Evolutionary conservation across 2,113 vertebrate species (phyloP), one percentile per base, ranked within the genome.

Genomic region (Cyprinodon variegatus): DNA sequence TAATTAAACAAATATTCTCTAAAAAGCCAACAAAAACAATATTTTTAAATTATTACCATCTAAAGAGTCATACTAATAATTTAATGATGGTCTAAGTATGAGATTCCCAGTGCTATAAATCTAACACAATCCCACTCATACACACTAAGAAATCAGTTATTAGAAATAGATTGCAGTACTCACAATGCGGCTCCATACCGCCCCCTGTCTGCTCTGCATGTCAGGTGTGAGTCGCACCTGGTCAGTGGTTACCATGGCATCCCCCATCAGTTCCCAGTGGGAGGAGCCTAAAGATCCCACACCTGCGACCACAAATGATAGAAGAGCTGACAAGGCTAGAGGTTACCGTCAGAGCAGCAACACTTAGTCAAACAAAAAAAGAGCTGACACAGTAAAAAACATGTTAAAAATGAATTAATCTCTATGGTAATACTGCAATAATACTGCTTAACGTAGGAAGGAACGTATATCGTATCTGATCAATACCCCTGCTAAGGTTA

Each of bases 131-230:
- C 29, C 29, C 29, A 29, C 29, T 29, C 61, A 62, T 8, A 36
- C 1, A 37, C 13, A 61, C 12, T 2, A 38, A 13, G 4, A 61
- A 61, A 61, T 61, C 61, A 61, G 3, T 57, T 57, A 57, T 7
- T n/a, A 57, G 20, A 2, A 12, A 64, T 64, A 64, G 14, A 40
- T 40, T 64, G 15, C 6, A 7, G 9, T 82, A 91, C 96, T 97
- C 93, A 99, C 97, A 82, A 96, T 93, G 17, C 97, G 95, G 90
- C 96, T 97, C 97, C 97, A 99, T 11, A 99, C 93, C 38, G 97
- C 97, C 83, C 97, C 97, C 93, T 96, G 97, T 79, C 96, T 94
- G 94, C 97, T 98, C 88, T 98, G 97, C 94, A 94, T 90, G 87
- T 98, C 97, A 41, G 96, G 95, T 37, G 97, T 99, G 71, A 99